Base-by-base conservation (phyloP, 2,113 vertebrate species). In the Argyrosomus japonicus region DNA sequence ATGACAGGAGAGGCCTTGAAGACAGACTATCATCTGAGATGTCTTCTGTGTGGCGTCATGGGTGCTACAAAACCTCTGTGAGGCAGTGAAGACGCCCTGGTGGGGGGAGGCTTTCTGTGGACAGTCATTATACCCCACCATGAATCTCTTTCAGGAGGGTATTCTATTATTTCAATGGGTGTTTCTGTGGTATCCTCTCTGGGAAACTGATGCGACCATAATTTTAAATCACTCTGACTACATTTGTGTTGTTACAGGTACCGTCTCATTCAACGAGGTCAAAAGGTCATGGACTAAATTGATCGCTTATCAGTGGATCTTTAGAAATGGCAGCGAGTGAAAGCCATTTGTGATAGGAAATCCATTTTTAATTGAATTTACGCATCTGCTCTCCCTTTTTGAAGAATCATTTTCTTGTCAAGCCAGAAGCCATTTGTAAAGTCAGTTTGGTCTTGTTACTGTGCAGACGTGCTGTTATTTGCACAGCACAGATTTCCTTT, bases 311-410 rank as follows among this genome's bases (percentile, higher is more conserved):
- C 78, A 48, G 78, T 27, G 45, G 77, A 77, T 83, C 92, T 88
- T 90, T 82, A 73, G 45, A 83, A 86, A 89, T 79, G 82, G 50
- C 68, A 48, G 57, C 15, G 4, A 78, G 81, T 68, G 68, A 88
- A 78, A 88, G 82, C 75, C 27, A 54, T 90, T 85, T 87, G 87
- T 79, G 84, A 92, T 88, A 80, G 88, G 47, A 89, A 93, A 94
- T 92, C 86, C 67, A 91, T 91, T 87, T 89, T 87, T 79, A 81
- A 93, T 89, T 86, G 84, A 69, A 77, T 87, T 68, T 45, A 78
- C 84, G 83, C 86, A 77, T 81, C 83, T 87, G 83, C 68, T 77
- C 51, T 74, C 65, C 68, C 36, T 40, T 65, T 65, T 75, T 57
- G 48, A 68, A 56, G 56, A 64, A 53, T n/a, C 25, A 1, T 61